Percentiles rank a stretch among this genome's conserved stretches.
Conservation (phyloP, 1,140 invertebrate genomes). For the Drosophila elegans region DNA sequence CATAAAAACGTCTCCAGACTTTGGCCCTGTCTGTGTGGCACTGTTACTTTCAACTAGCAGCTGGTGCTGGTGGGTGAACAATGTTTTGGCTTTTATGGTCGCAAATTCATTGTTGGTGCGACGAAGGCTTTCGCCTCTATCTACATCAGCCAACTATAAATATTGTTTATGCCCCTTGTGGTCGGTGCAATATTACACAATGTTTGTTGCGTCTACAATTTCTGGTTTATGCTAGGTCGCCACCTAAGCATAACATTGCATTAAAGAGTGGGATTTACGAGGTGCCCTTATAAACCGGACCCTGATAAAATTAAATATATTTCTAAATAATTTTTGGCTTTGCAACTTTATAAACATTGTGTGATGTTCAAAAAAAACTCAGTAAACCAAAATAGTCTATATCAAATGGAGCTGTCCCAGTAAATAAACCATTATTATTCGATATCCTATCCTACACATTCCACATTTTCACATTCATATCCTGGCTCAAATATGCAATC, state of each 20-base stretch:
- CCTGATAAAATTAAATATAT: not conserved
- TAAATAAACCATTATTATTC: not conserved
- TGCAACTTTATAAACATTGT: not conserved
- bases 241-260: conserved; percentile 58
- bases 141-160: conserved; percentile 61
- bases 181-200: conserved; percentile 51
- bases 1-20: conserved; percentile 62
- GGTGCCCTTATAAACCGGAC: conserved; percentile 5
- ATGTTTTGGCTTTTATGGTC: conserved; percentile 77
- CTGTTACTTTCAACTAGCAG: conserved; percentile 50
- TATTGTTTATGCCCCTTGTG: conserved; percentile 65
- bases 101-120: conserved; percentile 72
- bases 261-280: conserved; percentile 21
- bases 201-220: conserved; percentile 37
- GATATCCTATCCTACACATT: not conserved
- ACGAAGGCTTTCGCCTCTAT: conserved; percentile 19
- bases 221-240: conserved; percentile 33
- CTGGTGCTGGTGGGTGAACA: conserved; percentile 48
- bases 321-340: not conserved
- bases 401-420: not conserved
- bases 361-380: not conserved
- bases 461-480: conserved; percentile 9
- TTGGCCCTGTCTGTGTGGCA: conserved; percentile 29
- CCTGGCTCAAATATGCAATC: conserved; percentile 41
- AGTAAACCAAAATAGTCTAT: conserved; percentile 1